Base-by-base conservation (phyloP, 2,888 invertebrate species). In the Odontomyia ornata region DNA sequence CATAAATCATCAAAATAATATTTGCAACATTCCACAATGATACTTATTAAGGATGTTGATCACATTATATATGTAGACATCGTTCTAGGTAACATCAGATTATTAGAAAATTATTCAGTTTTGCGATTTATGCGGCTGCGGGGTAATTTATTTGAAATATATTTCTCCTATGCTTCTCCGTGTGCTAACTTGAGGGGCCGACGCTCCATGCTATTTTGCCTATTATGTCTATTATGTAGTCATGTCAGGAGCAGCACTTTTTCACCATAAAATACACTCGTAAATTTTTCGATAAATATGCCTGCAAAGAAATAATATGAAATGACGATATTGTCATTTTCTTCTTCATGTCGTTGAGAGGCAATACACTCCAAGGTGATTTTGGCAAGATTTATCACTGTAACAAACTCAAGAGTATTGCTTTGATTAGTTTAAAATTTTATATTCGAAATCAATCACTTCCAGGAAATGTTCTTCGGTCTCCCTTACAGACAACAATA, bases 51-150 rank as follows among this genome's bases (percentile, higher is more conserved):
- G 18, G 18, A 52, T 52, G 52, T 52, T 52, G 52, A 52, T 60
- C 57, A 60, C 25, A 60, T 60, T 60, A 25, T 25, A 18, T 60
- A 11, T 25, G 11, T 23, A 23, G 23, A 23, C 11, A 18, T 30
- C 64, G 11, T 18, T 30, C 1, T 27, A 64, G 64, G 64, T 64
- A 28, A 28, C 64, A 64, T 64, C 64, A n/a, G 30, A 64, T 64
- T 64, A 64, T 64, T 64, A 64, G 64, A 64, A 64, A 64, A 64
- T 64, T 64, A 64, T 64, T 64, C 64, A 64, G 64, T 28, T 64
- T 64, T 27, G 30, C 30, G 23, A 64, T 64, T 64, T 64, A 64
- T 64, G 64, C 1, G 64, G 64, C 1, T 64, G 64, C 64, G 28
- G 23, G 64, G 28, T 28, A 64, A 64, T 64, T 64, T 64, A 64